Evolutionary conservation across 2,888 invertebrate genomes (phyloP), one percentile per base, ranked within the genome.

Genomic region (Tipula unca): DNA sequence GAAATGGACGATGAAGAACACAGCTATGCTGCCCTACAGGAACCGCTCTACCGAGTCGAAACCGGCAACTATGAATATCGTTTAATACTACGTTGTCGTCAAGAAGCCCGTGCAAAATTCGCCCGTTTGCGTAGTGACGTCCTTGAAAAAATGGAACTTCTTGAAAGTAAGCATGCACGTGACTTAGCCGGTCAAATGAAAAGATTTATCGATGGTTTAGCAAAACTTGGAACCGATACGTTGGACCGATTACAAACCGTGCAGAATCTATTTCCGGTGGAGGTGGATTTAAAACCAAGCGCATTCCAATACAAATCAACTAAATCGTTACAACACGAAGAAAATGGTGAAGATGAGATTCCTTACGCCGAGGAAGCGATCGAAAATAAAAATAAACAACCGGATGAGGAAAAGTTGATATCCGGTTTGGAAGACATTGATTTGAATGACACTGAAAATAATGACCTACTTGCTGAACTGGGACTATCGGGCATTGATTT

Each of bases 1-100:
- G 99, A 99, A 91, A 96, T 99, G 97, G 99, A 99, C 88, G 99
- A 99, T 89, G 99, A 99, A 89, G 99, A 99, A 89, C 97, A 98
- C 87, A 97, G 96, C 84, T 99, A 96, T 89, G 96, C 95, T 5
- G 95, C 96, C 0, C 89, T 99, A 14, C 98, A 99, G 89, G 99
- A 99, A 89, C 98, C 99, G 0, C 91, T 99, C 48, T 99, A 99
- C 90, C 93, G 99, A 82, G 98, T 99, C 0, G 99, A 99, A 91
- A 99, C 99, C 0, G 99, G 99, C 83, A 99, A 99, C 90, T 99
- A 99, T 91, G 99, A 99, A 90, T 99, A 99, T 90, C 94, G 99
- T 92, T 91, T 99, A 86, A 96, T 99, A 85, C 92, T 99, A 6
- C 94, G 99, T 86, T 99, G 99, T 90, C 94, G 99, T 0, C 99